Evolutionary conservation across 1,140 invertebrate genomes (phyloP).

Genomic region (Euglossa dilemma): DNA sequence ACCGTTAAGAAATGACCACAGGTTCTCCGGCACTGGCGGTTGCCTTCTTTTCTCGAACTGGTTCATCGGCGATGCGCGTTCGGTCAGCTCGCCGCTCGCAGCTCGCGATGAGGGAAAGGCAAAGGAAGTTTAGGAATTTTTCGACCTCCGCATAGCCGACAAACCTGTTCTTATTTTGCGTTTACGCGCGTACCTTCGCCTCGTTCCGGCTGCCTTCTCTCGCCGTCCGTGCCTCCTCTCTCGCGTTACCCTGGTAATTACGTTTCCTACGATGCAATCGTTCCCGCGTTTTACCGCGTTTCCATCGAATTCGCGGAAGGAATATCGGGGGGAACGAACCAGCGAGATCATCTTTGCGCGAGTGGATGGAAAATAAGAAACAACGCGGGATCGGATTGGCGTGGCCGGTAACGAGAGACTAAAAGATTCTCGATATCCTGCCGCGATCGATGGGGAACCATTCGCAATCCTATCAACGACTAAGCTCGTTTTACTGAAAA

Average conservation of each 20-base stretch:
- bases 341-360: neutral
- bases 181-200: slow-evolving; percentile 28
- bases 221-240: neutral
- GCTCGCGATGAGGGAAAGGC: slow-evolving; percentile 13
- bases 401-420: neutral
- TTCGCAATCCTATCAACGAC: slow-evolving; percentile 38
- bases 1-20: slow-evolving; percentile 65
- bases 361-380: neutral
- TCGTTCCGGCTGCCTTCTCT: slow-evolving; percentile 13
- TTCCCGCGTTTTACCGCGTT: neutral
- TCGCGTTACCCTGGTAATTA: slow-evolving; percentile 30
- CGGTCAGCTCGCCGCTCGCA: neutral
- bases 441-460: slow-evolving; percentile 19
- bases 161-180: slow-evolving; percentile 60
- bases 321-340: neutral
- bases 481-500: slow-evolving; percentile 41
- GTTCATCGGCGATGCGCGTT: slow-evolving; percentile 46
- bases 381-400: neutral
- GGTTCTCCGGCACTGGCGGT: neutral
- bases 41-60: slow-evolving; percentile 59
- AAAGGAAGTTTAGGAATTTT: slow-evolving; percentile 45
- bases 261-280: slow-evolving; percentile 18
- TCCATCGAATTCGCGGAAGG: neutral
- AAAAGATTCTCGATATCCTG: neutral
- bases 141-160: neutral